These are phyloP conservation scores for Oscheius myriophilus DNA, from an alignment of 2,888 invertebrate genomes.

Conservation along the genomic window DNA sequence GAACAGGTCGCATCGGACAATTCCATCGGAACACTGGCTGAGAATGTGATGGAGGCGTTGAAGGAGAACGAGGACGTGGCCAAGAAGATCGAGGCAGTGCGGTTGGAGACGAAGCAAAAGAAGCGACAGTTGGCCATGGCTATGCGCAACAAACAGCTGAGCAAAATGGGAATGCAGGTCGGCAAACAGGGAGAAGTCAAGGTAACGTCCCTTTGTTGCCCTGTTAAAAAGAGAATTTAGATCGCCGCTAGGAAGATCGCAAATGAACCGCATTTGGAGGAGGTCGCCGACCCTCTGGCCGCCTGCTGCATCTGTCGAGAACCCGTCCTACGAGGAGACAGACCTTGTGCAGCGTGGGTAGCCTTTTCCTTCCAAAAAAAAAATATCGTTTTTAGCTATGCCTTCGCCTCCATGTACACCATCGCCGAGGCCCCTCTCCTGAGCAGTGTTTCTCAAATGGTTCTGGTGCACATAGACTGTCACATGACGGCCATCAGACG, in stretches of 20 bases:
- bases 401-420: conserved; percentile 74
- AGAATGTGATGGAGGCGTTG: conserved; percentile 83
- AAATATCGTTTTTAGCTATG: conserved; percentile 23
- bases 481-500: conserved; percentile 88
- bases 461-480: conserved; percentile 96
- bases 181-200: conserved; percentile 58
- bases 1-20: conserved; percentile 78
- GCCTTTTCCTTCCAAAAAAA: neutral
- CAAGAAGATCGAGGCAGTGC: conserved; percentile 85
- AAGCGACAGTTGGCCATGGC: conserved; percentile 98
- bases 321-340: conserved; percentile 34
- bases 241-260: conserved; percentile 46
- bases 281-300: conserved; percentile 36
- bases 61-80: conserved; percentile 72
- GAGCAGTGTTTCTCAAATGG: conserved; percentile 80
- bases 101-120: conserved; percentile 91
- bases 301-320: conserved; percentile 57
- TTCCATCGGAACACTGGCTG: conserved; percentile 81
- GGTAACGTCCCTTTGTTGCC: neutral
- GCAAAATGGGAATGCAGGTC: conserved; percentile 82
- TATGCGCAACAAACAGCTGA: conserved; percentile 92
- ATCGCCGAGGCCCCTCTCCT: conserved; percentile 77
- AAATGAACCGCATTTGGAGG: conserved; percentile 51
- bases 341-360: conserved; percentile 38
- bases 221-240: conserved; percentile 6